Conservation (phyloP, 2,797 vertebrate species). For the Coregonus sp. region DNA sequence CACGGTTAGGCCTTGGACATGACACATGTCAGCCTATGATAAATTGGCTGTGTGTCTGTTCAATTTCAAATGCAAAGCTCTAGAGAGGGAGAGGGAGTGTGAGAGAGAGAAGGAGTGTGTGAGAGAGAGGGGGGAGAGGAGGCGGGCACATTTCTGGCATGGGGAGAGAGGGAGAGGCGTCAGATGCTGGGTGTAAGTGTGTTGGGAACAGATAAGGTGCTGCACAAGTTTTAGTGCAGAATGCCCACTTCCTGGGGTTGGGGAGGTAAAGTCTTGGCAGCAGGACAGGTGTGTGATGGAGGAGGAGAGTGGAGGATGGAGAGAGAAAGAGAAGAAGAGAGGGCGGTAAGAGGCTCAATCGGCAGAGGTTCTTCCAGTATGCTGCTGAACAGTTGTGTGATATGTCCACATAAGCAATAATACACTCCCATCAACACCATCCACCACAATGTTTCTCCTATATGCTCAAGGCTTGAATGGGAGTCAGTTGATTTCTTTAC, state of each 20-base stretch:
- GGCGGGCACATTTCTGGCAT: slow-evolving; percentile 85
- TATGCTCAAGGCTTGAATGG: background rate
- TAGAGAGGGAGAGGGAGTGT: slow-evolving; percentile 79
- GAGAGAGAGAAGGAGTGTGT: slow-evolving; percentile 38
- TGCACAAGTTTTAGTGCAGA: slow-evolving; percentile 89
- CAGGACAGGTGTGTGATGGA: no score
- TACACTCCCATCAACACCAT: slow-evolving; percentile 56
- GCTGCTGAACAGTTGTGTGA: slow-evolving; percentile 88
- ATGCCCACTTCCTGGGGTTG: slow-evolving; percentile 86
- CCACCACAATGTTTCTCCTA: slow-evolving; percentile 26
- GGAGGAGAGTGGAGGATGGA: no score
- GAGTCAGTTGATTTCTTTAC: slow-evolving; percentile 23
- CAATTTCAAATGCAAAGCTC: slow-evolving; percentile 99
- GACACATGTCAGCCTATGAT: slow-evolving; percentile 99
- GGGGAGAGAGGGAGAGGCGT: slow-evolving; percentile 81
- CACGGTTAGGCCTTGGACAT: slow-evolving; percentile 95
- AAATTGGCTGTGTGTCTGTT: slow-evolving; percentile 99
- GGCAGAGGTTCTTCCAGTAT: slow-evolving; percentile 72
- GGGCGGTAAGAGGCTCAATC: no score
- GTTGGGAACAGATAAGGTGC: slow-evolving; percentile 88
- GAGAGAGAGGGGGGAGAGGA: slow-evolving; percentile 46
- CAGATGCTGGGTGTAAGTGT: slow-evolving; percentile 91
- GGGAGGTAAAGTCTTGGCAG: slow-evolving; percentile 87
- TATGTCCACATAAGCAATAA: slow-evolving; percentile 81
- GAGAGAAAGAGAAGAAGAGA: no score